Percentiles rank a stretch among this genome's conserved stretches.
These are phyloP conservation scores for Psammodynastes pulverulentus DNA, from an alignment of 2,113 vertebrate genomes.

Conservation along the genomic window DNA sequence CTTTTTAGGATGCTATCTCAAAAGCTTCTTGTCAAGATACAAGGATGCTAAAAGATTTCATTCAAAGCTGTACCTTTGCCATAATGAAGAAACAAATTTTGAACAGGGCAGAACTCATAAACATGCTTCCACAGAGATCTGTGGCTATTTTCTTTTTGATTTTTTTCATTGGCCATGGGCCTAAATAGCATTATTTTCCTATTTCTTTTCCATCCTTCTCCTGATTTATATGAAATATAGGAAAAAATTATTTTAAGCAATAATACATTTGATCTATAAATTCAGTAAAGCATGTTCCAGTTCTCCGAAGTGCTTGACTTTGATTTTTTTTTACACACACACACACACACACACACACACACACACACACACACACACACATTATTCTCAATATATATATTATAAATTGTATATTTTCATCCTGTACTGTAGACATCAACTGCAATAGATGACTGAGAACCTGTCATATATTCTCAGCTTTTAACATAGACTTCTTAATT, in stretches of 20 bases:
- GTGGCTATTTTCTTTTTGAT: background rate
- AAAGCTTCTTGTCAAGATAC: background rate
- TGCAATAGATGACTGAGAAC: constrained; percentile 21
- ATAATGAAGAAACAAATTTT: background rate
- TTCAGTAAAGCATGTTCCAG: background rate
- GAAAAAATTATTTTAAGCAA: background rate
- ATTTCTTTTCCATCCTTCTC: background rate
- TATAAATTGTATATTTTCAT: constrained; percentile 34
- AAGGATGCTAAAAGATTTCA: background rate
- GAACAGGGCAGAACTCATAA: background rate
- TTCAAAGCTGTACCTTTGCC: background rate
- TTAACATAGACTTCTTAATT: constrained; percentile 13
- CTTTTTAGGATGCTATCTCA: background rate
- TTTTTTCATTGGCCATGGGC: background rate
- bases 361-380: no score
- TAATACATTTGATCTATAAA: background rate
- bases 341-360: no score
- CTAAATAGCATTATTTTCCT: background rate
- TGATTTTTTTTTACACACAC: background rate
- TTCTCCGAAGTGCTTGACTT: background rate
- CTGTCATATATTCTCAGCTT: background rate
- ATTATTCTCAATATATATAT: constrained; percentile 29
- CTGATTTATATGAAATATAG: background rate
- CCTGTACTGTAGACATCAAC: constrained; percentile 28
- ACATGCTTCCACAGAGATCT: background rate